phyloP scores from a whole-genome alignment of 1,140 invertebrate species.

The Anthonomus grandis region DNA sequence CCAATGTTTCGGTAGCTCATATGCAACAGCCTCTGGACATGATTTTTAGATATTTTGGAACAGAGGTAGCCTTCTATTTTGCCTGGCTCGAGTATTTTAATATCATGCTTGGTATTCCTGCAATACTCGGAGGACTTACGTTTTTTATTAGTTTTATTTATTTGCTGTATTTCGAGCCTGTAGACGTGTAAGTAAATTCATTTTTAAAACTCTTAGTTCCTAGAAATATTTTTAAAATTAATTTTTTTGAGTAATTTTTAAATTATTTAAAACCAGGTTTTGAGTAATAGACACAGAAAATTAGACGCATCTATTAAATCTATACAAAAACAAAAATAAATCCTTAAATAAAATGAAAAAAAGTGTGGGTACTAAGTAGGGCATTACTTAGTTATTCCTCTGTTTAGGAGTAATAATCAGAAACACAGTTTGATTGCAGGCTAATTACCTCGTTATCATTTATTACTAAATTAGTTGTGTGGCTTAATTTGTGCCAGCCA shows the following conservation, averaged over 20 bases:
- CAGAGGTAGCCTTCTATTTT: conserved; percentile 49
- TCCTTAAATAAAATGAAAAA: no score
- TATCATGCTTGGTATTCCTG: conserved; percentile 55
- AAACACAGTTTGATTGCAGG: no score
- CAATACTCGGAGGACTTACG: conserved; percentile 49
- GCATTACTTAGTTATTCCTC: no score
- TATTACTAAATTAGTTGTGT: no score
- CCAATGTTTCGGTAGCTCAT: conserved; percentile 54
- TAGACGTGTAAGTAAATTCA: conserved; percentile 13
- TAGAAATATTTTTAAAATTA: not conserved
- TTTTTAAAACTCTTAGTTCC: not conserved
- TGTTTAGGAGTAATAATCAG: no score
- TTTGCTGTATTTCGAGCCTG: conserved; percentile 4
- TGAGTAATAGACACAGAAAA: not conserved
- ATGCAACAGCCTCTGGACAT: conserved; percentile 42
- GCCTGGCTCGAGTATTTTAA: conserved; percentile 57
- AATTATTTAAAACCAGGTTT: not conserved
- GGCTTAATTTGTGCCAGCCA: no score
- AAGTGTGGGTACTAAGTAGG: no score
- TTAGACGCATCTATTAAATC: not conserved
- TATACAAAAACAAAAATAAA: no score
- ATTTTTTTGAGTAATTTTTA: not conserved
- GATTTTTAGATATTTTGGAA: conserved; percentile 46
- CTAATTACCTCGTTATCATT: no score
- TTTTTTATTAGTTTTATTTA: conserved; percentile 18